phyloP scores from a whole-genome alignment of 2,113 vertebrate genomes.

The Anseranas semipalmata region DNA sequence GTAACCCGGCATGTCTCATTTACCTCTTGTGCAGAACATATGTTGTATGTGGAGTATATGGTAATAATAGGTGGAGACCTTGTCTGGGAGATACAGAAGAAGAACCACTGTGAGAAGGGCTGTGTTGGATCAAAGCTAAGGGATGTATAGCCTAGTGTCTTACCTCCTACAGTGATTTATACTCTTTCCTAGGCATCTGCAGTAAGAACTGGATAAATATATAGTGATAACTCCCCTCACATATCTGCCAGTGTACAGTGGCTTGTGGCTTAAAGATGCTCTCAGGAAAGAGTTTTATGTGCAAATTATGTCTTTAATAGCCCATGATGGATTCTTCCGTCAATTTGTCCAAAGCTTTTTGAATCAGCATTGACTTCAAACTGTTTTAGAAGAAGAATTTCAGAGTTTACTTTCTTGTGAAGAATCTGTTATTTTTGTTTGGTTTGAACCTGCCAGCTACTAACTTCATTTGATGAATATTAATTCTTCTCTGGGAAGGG shows the following conservation, averaged over 20 bases:
- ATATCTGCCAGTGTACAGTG: not conserved
- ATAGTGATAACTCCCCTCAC: not conserved
- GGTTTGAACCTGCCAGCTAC: not conserved
- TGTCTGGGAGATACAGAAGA: not conserved
- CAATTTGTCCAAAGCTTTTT: slow-evolving; percentile 11
- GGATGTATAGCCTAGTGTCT: not conserved
- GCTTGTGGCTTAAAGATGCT: slow-evolving; percentile 1
- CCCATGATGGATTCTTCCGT: not conserved
- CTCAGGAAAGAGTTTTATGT: not conserved
- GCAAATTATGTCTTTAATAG: too few relatives aligned
- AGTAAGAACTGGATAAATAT: not conserved
- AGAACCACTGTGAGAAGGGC: not conserved
- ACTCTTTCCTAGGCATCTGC: not conserved
- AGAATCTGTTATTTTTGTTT: not conserved
- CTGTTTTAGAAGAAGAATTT: too few relatives aligned
- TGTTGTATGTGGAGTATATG: not conserved
- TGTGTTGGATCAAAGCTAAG: not conserved
- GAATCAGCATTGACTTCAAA: accelerated
- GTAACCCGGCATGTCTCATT: not conserved
- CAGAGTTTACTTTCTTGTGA: not conserved
- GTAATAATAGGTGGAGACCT: not conserved
- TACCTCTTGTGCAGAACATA: not conserved
- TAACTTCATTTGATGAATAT: not conserved
- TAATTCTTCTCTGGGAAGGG: not conserved
- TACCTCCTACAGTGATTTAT: not conserved